Conservation (phyloP, 2,888 invertebrate genomes). For the Stictocephala bisonia region DNA sequence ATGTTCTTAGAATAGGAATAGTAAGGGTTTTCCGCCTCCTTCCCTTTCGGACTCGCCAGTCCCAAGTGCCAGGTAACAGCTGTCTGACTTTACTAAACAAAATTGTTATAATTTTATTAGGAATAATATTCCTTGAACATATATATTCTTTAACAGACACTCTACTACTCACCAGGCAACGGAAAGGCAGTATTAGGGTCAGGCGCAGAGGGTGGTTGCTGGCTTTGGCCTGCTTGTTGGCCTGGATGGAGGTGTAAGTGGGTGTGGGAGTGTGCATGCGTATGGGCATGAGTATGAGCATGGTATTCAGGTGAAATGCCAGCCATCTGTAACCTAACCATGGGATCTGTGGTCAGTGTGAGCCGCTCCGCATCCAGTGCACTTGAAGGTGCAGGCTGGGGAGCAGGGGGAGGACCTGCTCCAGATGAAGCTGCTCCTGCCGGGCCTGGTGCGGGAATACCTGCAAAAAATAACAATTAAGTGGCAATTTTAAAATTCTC, state of each 20-base stretch:
- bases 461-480: too few species aligned
- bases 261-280: conserved; percentile 92
- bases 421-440: conserved; percentile 47
- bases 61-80: too few species aligned
- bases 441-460: conserved; percentile 65
- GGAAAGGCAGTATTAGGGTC: conserved; percentile 68
- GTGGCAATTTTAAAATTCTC: not conserved
- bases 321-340: conserved; percentile 93
- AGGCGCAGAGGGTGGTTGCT: conserved; percentile 70
- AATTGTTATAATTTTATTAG: too few species aligned
- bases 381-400: conserved; percentile 64
- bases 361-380: conserved; percentile 78
- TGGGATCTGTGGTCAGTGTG: conserved; percentile 89
- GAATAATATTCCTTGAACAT: too few species aligned
- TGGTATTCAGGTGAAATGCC: conserved; percentile 90
- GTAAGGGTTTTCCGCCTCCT: too few species aligned
- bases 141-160: too few species aligned
- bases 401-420: conserved; percentile 61
- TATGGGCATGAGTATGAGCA: conserved; percentile 90
- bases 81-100: too few species aligned
- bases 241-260: conserved; percentile 83
- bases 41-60: too few species aligned
- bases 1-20: too few species aligned
- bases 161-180: conserved; percentile 64
- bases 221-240: conserved; percentile 73